A percentile compares a stretch with the other conserved stretches of the same genome.
phyloP scores from a whole-genome alignment of 2,797 vertebrate genomes.

The Sphenopsis melanotis region DNA sequence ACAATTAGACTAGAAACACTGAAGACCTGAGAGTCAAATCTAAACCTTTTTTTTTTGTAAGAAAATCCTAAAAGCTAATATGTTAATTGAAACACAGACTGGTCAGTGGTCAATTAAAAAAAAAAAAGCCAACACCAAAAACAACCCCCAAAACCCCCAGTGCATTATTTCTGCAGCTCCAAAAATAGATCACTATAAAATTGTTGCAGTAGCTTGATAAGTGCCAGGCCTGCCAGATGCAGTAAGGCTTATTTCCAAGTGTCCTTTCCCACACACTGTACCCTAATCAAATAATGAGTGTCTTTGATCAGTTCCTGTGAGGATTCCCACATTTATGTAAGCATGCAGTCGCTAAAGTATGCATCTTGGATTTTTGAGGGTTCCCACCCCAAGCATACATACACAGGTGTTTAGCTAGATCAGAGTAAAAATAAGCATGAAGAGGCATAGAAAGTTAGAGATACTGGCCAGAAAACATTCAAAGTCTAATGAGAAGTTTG shows the following conservation, averaged over 20 bases:
- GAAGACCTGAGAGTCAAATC: conserved; percentile 67
- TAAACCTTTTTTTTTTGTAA: background rate
- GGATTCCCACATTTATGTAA: background rate
- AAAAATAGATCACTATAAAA: background rate
- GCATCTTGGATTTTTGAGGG: background rate
- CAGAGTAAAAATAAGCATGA: background rate
- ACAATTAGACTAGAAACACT: conserved; percentile 44
- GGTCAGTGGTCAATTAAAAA: conserved; percentile 26
- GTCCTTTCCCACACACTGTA: background rate
- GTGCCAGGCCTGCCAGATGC: background rate
- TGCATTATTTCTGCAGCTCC: conserved; percentile 5
- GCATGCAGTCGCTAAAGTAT: background rate
- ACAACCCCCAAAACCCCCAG: background rate
- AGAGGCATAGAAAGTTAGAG: background rate
- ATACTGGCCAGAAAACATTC: conserved; percentile 42
- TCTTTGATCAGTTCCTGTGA: background rate
- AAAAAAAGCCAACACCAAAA: background rate
- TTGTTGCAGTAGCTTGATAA: background rate
- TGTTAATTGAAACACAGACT: background rate
- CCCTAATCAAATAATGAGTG: background rate
- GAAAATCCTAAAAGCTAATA: background rate
- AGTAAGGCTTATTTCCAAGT: background rate
- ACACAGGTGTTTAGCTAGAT: background rate
- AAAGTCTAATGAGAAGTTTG: background rate
- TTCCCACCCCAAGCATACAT: background rate